phyloP scores from a whole-genome alignment of 2,113 vertebrate genomes.

The Corythaeola cristata region DNA sequence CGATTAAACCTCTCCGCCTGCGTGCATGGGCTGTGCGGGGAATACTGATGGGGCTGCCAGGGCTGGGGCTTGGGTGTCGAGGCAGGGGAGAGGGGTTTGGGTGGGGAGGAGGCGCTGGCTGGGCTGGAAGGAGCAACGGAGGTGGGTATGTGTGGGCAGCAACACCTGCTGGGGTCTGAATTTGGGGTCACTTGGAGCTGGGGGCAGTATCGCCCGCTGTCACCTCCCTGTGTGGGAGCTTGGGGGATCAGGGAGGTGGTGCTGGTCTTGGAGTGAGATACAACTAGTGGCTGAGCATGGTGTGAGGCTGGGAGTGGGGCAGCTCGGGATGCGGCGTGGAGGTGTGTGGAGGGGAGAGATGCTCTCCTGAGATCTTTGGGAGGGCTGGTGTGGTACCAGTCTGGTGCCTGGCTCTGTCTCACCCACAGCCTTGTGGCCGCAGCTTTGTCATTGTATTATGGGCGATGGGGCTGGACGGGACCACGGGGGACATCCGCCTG shows the following conservation, averaged over 20 bases:
- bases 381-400: neutral
- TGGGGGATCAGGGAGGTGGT: neutral
- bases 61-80: neutral
- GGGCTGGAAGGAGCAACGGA: neutral
- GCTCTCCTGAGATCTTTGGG: neutral
- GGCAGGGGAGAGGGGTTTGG: neutral
- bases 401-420: neutral
- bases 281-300: rapidly evolving
- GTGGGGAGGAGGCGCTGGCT: neutral
- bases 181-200: neutral
- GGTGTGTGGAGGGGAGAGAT: neutral
- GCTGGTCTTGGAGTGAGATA: neutral
- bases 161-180: neutral
- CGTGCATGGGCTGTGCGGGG: conserved; percentile 2
- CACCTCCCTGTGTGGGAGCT: neutral
- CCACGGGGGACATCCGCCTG: neutral
- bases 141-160: neutral
- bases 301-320: neutral
- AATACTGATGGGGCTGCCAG: conserved; percentile 60
- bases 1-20: conserved; percentile 63
- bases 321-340: rapidly evolving
- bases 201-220: neutral
- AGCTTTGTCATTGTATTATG: neutral
- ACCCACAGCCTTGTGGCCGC: rapidly evolving
- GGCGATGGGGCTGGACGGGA: neutral